Evolutionary conservation across 2,888 invertebrate species (phyloP), one percentile per base, ranked within the genome.

Genomic region (Amblyjoppa proteus): DNA sequence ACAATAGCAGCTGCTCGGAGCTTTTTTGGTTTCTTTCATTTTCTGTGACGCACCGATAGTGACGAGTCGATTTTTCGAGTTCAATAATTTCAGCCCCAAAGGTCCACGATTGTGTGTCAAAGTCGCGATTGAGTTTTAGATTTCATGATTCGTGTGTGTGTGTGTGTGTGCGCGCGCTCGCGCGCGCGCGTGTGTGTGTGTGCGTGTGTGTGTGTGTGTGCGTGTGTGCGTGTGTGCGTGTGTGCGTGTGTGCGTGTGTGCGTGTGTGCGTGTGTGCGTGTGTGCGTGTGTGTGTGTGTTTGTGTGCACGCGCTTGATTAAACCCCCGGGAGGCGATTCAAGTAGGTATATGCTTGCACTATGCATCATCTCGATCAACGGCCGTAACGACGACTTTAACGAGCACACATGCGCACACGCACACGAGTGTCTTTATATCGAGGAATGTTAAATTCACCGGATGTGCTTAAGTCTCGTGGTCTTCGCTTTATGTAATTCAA

Each of bases 341-440:
- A 28, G n/a, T 34, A 34, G 25, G 13, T 58, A 58, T 34, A 7
- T 34, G n/a, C 34, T 61, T 34, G 34, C 31, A 16, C 31, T 34
- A n/a, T 64, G 16, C 34, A 64, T 64, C 61, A 64, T 64, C 16
- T 64, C 6, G 61, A 31, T 64, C 16, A 64, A n/a, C 31, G 34
- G 16, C 34, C 61, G 11, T 25, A 58, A 58, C 28, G 61, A 64
- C 28, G 53, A 53, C 53, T 20, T 53, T 34, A 31, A 64, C 34
- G 34, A 64, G 16, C 28, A 28, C 28, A 11, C 28, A 16, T 16
- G 49, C 49, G 13, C 11, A 31, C 28, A 64, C 61, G 7, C 16
- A 34, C 61, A 64, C 61, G 31, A 64, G 61, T 34, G 61, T 64
- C 61, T 64, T n/a, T n/a, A 34, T n/a, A 34, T 64, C 34, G 16